Evolutionary conservation across 2,797 vertebrate species (phyloP).

Genomic region (Holocentrus rufus): DNA sequence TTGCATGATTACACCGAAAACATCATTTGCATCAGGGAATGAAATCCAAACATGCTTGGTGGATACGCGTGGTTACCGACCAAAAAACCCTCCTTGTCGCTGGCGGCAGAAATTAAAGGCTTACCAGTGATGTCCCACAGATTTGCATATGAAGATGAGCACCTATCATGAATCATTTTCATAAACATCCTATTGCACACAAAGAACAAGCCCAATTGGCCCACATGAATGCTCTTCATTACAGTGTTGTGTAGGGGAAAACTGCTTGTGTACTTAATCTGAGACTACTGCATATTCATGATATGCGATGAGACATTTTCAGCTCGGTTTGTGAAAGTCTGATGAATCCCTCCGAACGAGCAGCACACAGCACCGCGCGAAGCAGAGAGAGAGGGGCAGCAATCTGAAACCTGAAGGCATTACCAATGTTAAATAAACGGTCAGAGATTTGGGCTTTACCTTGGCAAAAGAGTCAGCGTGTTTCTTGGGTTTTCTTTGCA

Average conservation of each 20-base stretch:
- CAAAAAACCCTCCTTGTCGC: slow-evolving; percentile 34
- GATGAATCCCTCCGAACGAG: background rate
- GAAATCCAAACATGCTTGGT: slow-evolving; percentile 71
- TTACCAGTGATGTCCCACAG: slow-evolving; percentile 51
- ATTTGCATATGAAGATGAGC: slow-evolving; percentile 78
- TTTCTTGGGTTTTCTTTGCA: slow-evolving; percentile 31
- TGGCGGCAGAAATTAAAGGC: slow-evolving; percentile 60
- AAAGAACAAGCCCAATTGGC: slow-evolving; percentile 68
- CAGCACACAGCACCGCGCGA: background rate
- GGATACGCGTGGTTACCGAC: slow-evolving; percentile 55
- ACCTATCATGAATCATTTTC: slow-evolving; percentile 68
- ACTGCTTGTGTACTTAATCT: slow-evolving; percentile 45
- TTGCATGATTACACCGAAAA: slow-evolving; percentile 80
- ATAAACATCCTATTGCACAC: slow-evolving; percentile 65
- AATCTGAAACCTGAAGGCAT: background rate
- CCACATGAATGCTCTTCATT: slow-evolving; percentile 69
- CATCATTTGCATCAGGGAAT: slow-evolving; percentile 79
- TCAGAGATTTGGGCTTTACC: slow-evolving; percentile 54
- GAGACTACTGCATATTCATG: slow-evolving; percentile 57
- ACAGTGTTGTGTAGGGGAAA: slow-evolving; percentile 28
- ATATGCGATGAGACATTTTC: slow-evolving; percentile 42
- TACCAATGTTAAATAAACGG: background rate
- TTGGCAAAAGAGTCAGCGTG: slow-evolving; percentile 32
- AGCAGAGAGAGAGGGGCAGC: background rate
- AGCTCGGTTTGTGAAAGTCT: slow-evolving; percentile 10